Conservation (phyloP, 2,797 vertebrate genomes). For the Pristis pectinata region DNA sequence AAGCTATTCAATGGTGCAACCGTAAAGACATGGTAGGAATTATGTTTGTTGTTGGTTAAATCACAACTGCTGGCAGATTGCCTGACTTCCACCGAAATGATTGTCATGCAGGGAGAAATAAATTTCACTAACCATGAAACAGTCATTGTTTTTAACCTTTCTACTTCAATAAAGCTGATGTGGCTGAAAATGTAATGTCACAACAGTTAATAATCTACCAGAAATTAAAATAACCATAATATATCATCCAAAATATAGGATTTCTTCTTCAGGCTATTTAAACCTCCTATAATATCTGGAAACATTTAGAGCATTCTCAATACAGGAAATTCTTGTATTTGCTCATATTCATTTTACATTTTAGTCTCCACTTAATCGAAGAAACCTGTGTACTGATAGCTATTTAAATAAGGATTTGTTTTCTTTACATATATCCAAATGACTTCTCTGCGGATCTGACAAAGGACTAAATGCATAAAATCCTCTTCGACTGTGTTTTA, state of each 20-base stretch:
- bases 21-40: slow-evolving; percentile 9
- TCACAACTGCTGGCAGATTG: slow-evolving; percentile 59
- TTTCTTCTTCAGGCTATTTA: slow-evolving; percentile 24
- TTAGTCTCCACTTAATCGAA: slow-evolving; percentile 27
- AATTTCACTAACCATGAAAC: slow-evolving; percentile 75
- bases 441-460: background rate
- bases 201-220: slow-evolving; percentile 68
- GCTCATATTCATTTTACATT: background rate
- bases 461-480: background rate
- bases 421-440: background rate
- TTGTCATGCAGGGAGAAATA: slow-evolving; percentile 78
- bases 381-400: background rate
- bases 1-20: slow-evolving; percentile 29
- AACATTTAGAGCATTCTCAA: slow-evolving; percentile 6
- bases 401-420: background rate
- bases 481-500: background rate
- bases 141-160: slow-evolving; percentile 77
- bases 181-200: slow-evolving; percentile 74
- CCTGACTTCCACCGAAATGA: slow-evolving; percentile 76
- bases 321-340: slow-evolving; percentile 8
- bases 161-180: slow-evolving; percentile 74
- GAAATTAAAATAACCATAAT: slow-evolving; percentile 67
- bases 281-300: slow-evolving; percentile 28
- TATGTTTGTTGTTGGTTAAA: slow-evolving; percentile 35
- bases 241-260: slow-evolving; percentile 53